Base-by-base conservation (phyloP, 2,797 vertebrate genomes). In the Cercopithecus neglectus region DNA sequence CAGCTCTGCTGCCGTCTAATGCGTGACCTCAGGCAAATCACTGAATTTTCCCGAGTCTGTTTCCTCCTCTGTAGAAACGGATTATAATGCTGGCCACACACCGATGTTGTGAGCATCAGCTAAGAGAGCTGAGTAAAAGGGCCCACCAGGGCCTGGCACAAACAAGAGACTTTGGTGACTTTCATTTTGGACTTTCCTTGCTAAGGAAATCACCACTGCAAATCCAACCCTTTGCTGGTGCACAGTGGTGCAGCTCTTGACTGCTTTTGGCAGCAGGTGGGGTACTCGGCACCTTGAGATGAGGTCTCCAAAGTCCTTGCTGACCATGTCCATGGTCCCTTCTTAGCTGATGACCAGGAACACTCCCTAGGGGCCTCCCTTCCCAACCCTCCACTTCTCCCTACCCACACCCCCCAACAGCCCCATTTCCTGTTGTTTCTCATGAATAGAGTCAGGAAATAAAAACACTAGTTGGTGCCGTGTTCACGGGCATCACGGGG, bases 341-440 rank as follows among this genome's bases (percentile, higher is more conserved):
- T 55, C 93, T 87, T 79, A 79, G 82, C 78, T 70, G 33, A 67
- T 82, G 59, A 61, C 74, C 72, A 82, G 89, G 61, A 59, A n/a
- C 22, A 24, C 50, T 86, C 30, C 39, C 94, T 19, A 5, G 33
- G 33, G 50, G 2, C n/a, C 74, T 19, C 17, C 14, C 19, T 61
- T 30, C 11, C 24, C 46, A 3, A 8, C 4, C 48, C 5, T 12
- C 7, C 7, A 17, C 6, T n/a, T 2, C 12, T 8, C 7, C 9
- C 11, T 8, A 19, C 17, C 0, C 33, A 67, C 16, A 67, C 33
- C 22, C 39, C 41, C 1, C 24, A 39, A 2, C 2, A 0, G 36
- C 79, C 90, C 39, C 8, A 0, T 50, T 89, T 94, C 89, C 87
- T 89, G 39, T 85, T 89, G 75, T 89, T 96, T n/a, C 80, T 76